Percentiles rank a stretch among this genome's conserved stretches.
Conservation (phyloP, 2,113 vertebrate species). For the Oryzias javanicus region DNA sequence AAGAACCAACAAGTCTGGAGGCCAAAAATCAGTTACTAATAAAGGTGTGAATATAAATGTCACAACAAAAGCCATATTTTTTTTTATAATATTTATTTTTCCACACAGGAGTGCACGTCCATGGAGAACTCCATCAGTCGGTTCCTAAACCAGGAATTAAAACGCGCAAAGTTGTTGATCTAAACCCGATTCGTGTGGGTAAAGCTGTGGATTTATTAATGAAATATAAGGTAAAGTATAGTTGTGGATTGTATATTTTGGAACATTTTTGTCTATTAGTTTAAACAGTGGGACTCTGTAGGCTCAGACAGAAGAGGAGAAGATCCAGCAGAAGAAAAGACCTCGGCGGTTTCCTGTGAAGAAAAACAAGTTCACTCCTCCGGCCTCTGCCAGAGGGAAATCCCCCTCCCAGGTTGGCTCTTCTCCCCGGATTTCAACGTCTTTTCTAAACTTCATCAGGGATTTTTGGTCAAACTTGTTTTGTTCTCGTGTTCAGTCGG, state of each 20-base stretch:
- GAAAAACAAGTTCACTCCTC: slow-evolving; percentile 74
- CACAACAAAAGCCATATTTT: background rate
- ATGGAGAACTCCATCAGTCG: slow-evolving; percentile 75
- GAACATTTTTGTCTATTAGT: background rate
- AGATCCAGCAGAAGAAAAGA: slow-evolving; percentile 60
- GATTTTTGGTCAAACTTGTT: background rate
- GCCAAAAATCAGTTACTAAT: slow-evolving; percentile 80
- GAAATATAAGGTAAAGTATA: slow-evolving; percentile 81
- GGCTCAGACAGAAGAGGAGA: slow-evolving; percentile 63
- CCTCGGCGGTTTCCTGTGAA: slow-evolving; percentile 72
- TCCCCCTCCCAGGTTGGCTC: slow-evolving; percentile 77
- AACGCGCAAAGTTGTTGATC: slow-evolving; percentile 61
- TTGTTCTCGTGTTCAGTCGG: slow-evolving; percentile 74
- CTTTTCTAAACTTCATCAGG: background rate
- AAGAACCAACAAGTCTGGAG: slow-evolving; percentile 71
- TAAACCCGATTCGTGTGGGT: slow-evolving; percentile 69
- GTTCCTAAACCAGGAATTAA: slow-evolving; percentile 65
- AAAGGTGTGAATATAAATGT: slow-evolving; percentile 74
- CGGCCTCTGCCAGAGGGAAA: slow-evolving; percentile 80
- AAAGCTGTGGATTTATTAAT: slow-evolving; percentile 72
- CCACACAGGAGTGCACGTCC: slow-evolving; percentile 81
- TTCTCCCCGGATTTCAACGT: background rate
- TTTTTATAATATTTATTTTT: background rate
- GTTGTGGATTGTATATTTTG: background rate
- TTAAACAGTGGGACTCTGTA: slow-evolving; percentile 50